Evolutionary conservation across 2,113 vertebrate species (phyloP), one percentile per base, ranked within the genome.

Genomic region (Rhinoderma darwinii): DNA sequence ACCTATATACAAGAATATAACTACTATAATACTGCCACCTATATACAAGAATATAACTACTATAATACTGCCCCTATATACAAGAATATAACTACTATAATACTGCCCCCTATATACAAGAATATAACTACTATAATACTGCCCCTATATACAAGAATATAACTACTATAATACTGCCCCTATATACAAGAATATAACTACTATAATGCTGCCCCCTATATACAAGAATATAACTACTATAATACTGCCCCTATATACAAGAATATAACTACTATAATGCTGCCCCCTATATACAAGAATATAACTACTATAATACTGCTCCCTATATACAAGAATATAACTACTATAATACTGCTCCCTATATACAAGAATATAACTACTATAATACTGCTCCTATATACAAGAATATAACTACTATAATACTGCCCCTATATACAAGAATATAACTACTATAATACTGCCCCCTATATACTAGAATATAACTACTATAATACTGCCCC

Each of bases 111-210:
- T 3, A 61, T 61, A n/a, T 61, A 61, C 22, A 27, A 61, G 59
- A 61, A 61, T 61, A 61, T 61, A 61, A 61, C 59, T 61, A 61
- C 59, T 61, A 61, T 61, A 61, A 61, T 61, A 61, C 59, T 61
- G n/a, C 59, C n/a, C 59, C 59, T 61, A 61, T 61, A n/a, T 61
- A 61, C 59, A 61, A 12, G 59, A 61, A 61, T 61, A 61, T 59
- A 61, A 61, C 56, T 61, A 61, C 56, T 61, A 61, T 61, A 61
- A 61, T 61, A 50, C 47, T 50, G 47, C 47, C 2, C 56, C 56
- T 61, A 61, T 61, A 6, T 61, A 61, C 56, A 61, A 9, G 56
- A 27, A 61, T 61, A 61, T 61, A 61, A n/a, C 22, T 61, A 61
- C 56, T 61, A 61, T 61, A n/a, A 61, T 61, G 22, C 51, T 54